These are phyloP conservation scores for Pristionchus entomophagus DNA, from an alignment of 2,888 invertebrate genomes.

Conservation along the genomic window DNA sequence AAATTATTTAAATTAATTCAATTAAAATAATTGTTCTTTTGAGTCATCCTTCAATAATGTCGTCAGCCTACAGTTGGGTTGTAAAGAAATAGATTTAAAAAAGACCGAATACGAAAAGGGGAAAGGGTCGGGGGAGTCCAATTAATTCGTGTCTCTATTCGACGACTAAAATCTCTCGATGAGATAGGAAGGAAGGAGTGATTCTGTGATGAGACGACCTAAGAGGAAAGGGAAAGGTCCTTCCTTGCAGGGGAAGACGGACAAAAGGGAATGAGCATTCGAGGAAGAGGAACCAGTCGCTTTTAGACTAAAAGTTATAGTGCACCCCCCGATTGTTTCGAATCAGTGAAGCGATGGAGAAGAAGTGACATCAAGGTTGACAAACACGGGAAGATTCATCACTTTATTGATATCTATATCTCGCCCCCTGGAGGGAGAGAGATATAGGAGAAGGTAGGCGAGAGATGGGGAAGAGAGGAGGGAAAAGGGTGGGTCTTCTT, in stretches of 20 bases:
- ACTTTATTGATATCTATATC: background rate
- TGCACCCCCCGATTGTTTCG: background rate
- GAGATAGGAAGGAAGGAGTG: background rate
- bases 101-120: background rate
- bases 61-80: too few species aligned
- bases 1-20: background rate
- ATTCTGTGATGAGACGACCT: background rate
- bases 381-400: background rate
- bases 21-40: background rate
- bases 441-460: slow-evolving; percentile 17
- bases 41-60: background rate
- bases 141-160: slow-evolving; percentile 17
- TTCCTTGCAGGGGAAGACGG: background rate
- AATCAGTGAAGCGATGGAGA: slow-evolving; percentile 37
- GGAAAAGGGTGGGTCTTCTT: slow-evolving; percentile 43
- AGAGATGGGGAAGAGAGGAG: slow-evolving; percentile 50
- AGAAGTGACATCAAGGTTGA: slow-evolving; percentile 39
- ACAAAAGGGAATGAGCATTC: background rate
- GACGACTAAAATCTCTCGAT: background rate
- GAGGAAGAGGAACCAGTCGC: background rate
- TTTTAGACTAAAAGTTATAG: background rate
- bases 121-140: slow-evolving; percentile 37
- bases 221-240: background rate
- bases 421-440: slow-evolving; percentile 45
- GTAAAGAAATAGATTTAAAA: too few species aligned